Conservation (phyloP, 1,140 invertebrate genomes). For the Drosophila punjabiensis region DNA sequence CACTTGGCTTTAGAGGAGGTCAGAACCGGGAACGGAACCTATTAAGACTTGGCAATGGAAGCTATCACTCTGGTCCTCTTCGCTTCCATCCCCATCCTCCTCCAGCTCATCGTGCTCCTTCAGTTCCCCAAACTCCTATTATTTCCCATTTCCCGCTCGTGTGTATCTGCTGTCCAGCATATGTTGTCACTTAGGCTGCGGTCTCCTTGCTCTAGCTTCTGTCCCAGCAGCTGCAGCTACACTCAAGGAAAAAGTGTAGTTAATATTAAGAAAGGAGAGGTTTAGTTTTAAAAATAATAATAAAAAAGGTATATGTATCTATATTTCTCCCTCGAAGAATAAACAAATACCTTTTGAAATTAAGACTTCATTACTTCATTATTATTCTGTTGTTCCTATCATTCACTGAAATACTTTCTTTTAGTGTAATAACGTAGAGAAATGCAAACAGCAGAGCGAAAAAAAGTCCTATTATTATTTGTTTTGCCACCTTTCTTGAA, state of each 20-base stretch:
- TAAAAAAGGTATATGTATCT: neutral
- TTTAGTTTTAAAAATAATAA: neutral
- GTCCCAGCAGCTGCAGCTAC: constrained; percentile 25
- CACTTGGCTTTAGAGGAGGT: constrained; percentile 46
- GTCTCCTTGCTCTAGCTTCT: constrained; percentile 9
- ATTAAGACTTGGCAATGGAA: constrained; percentile 40
- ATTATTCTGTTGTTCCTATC: neutral
- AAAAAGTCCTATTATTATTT: constrained; percentile 45
- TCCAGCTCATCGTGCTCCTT: neutral
- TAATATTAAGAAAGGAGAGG: neutral
- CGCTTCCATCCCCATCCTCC: neutral
- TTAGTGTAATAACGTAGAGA: constrained; percentile 19
- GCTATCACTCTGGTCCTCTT: constrained; percentile 5
- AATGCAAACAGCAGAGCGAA: constrained; percentile 29
- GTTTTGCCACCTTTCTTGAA: constrained; percentile 36
- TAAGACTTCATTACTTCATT: neutral
- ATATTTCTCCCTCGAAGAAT: neutral
- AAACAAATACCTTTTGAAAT: neutral
- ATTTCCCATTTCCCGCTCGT: constrained; percentile 13
- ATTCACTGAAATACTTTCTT: neutral
- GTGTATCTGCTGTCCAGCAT: constrained; percentile 60
- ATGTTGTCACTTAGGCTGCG: constrained; percentile 58
- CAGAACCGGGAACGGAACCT: constrained; percentile 33
- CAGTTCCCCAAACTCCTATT: neutral
- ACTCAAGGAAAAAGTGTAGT: neutral